Evolutionary conservation across 1,140 invertebrate genomes (phyloP).

Genomic region (Zaprionus capensis): DNA sequence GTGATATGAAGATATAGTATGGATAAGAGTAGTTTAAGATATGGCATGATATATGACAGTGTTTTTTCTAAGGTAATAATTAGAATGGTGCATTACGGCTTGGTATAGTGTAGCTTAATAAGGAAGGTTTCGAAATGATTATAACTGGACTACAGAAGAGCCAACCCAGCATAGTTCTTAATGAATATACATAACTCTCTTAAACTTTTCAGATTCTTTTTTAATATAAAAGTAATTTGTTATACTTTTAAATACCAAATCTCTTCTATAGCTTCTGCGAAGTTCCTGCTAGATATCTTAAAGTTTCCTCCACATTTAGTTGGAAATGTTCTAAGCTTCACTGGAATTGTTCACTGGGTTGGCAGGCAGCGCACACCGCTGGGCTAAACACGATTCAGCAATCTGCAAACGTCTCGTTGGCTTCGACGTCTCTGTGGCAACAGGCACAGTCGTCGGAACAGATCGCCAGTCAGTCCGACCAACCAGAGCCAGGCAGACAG

Average conservation of each 20-base stretch:
- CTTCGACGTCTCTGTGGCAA: constrained; percentile 68
- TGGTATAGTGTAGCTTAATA: background rate
- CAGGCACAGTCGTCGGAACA: constrained; percentile 45
- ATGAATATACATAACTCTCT: too few relatives aligned
- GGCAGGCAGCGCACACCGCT: constrained; percentile 50
- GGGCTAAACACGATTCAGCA: constrained; percentile 79
- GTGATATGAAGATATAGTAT: too few relatives aligned
- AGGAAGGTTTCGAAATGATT: background rate
- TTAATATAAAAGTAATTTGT: too few relatives aligned
- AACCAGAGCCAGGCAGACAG: constrained; percentile 49
- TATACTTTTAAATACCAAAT: too few relatives aligned
- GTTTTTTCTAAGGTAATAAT: too few relatives aligned
- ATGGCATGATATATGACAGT: too few relatives aligned
- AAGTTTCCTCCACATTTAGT: background rate
- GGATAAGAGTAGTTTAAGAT: too few relatives aligned
- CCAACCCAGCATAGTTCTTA: background rate
- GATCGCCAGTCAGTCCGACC: constrained; percentile 67
- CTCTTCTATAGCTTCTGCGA: too few relatives aligned
- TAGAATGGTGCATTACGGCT: background rate
- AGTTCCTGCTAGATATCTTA: background rate
- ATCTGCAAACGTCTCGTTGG: constrained; percentile 71
- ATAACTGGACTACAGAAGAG: background rate
- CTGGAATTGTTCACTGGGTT: constrained; percentile 71
- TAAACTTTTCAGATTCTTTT: too few relatives aligned
- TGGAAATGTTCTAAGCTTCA: constrained; percentile 2